Base-by-base conservation (phyloP, 2,113 vertebrate species). In the Aptenodytes patagonicus region DNA sequence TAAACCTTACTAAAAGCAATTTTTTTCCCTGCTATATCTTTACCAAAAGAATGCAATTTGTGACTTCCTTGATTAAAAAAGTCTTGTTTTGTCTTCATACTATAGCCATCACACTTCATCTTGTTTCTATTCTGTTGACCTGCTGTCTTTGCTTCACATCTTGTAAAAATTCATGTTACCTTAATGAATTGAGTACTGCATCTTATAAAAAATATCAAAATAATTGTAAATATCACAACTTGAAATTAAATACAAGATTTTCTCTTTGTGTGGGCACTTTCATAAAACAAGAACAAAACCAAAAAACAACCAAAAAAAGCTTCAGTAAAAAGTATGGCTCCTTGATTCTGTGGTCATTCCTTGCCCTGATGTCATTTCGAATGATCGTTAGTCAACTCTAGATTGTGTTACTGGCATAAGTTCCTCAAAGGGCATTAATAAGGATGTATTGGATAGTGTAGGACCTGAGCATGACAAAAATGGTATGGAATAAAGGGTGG, bases 21-120 rank as follows among this genome's bases (percentile, higher is more conserved):
- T 15, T 26, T 71, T 42, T 34, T 7, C 21, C 24, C 19, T 62
- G 6, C 2, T 55, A 19, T 52, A 49, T 40, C 8, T 58, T 86
- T 66, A 38, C 4, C 7, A 55, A 57, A 83, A 66, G 20, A 72
- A 89, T 11, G 2, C 6, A 36, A 22, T 13, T 71, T 83, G 5
- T 76, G 28, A 65, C 8, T 80, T 58, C 42, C 7, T 3, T 58
- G 13, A 46, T 62, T 25, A 77, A 83, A 77, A 44, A n/a, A 34
- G 2, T 42, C 17, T 32, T 25, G 19, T 36, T 7, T 36, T 13
- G 8, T 40, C 14, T 66, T 89, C 16, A 38, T 38, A 38, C 5
- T 19, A 26, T 3, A 75, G 6, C 52, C 15, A 31, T 57, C 17
- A 49, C 12, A 14, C 0, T 0, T 16, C 2, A 42, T 58, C 49